Percentiles rank a stretch among this genome's conserved stretches.
These are phyloP conservation scores for Sciurus carolinensis DNA, from an alignment of 2,797 vertebrate genomes.

Conservation along the genomic window DNA sequence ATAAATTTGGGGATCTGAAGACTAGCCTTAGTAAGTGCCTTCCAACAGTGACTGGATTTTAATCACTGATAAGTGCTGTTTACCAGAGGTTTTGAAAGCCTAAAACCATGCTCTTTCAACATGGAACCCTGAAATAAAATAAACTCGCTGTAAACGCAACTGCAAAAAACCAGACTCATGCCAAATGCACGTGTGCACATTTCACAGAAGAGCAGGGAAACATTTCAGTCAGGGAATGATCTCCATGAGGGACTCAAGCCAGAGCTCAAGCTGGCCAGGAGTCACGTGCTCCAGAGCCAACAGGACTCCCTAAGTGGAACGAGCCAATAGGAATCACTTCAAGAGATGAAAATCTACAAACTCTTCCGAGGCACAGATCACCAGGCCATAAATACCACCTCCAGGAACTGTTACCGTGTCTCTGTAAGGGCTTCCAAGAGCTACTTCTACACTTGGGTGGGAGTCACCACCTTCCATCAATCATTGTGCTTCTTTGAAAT, in stretches of 20 bases:
- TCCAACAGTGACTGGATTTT: background rate
- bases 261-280: constrained; percentile 43
- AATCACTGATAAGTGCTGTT: background rate
- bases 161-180: background rate
- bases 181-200: constrained; percentile 44
- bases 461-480: no score
- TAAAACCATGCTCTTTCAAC: background rate
- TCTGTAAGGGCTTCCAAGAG: background rate
- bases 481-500: background rate
- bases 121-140: background rate
- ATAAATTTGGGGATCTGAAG: background rate
- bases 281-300: constrained; percentile 13
- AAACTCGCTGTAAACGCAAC: background rate
- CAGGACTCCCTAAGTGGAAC: constrained; percentile 32
- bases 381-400: background rate
- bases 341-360: constrained; percentile 30
- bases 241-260: background rate
- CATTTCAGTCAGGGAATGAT: constrained; percentile 26
- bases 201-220: constrained; percentile 46
- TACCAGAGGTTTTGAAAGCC: constrained; percentile 33
- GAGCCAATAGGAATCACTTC: background rate
- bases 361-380: background rate
- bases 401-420: background rate
- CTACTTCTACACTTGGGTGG: background rate
- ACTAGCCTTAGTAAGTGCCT: background rate